Evolutionary conservation across 2,888 invertebrate species (phyloP).

Genomic region (Sphecodes monilicornis): DNA sequence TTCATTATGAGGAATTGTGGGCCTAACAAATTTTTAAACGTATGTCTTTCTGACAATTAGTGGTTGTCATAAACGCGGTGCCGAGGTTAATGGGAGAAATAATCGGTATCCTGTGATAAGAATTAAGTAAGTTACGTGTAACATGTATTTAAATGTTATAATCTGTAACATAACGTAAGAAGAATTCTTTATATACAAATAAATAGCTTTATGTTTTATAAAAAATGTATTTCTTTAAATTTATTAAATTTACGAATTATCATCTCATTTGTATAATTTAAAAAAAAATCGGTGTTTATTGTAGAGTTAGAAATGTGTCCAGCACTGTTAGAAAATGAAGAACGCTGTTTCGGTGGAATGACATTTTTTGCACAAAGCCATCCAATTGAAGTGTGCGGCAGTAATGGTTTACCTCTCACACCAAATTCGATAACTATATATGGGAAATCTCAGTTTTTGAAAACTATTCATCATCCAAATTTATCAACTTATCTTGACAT

Average conservation of each 20-base stretch:
- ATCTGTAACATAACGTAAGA: neutral
- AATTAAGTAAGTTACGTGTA: constrained; percentile 32
- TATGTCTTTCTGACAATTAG: neutral
- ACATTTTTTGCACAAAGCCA: constrained; percentile 97
- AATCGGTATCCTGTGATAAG: constrained; percentile 3
- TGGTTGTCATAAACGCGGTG: neutral
- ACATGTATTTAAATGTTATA: neutral
- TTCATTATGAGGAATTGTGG: constrained; percentile 23
- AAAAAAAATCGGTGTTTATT: neutral
- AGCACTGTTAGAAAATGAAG: constrained; percentile 84
- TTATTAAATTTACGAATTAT: neutral
- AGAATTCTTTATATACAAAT: neutral
- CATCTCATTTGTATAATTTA: neutral
- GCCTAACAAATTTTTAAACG: neutral
- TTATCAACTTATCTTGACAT: constrained; percentile 96
- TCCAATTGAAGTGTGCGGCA: constrained; percentile 96
- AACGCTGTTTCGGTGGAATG: constrained; percentile 91
- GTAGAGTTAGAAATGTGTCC: constrained; percentile 77
- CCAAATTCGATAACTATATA: constrained; percentile 98
- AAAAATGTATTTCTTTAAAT: neutral
- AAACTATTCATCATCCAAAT: constrained; percentile 91
- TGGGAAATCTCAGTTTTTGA: constrained; percentile 93
- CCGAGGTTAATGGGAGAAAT: constrained; percentile 12
- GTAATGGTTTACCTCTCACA: constrained; percentile 97
- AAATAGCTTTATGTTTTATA: neutral